These are phyloP conservation scores for Phainopepla nitens DNA, from an alignment of 2,113 vertebrate species.

Conservation along the genomic window DNA sequence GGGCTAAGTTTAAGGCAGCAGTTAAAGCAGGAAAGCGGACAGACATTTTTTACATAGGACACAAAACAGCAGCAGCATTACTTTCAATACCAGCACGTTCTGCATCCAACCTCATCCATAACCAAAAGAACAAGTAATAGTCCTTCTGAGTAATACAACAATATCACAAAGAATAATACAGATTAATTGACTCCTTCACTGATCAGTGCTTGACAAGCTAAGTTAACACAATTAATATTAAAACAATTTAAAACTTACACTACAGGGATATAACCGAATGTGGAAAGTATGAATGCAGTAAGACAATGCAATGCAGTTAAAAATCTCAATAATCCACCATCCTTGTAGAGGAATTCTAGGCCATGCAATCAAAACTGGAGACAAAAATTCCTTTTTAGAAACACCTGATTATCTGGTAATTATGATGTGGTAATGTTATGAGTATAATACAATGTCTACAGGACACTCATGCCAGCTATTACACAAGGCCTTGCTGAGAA, in stretches of 20 bases:
- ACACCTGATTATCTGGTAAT: slow-evolving; percentile 14
- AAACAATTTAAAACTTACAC: background rate
- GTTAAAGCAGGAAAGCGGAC: background rate
- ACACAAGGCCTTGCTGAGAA: slow-evolving; percentile 21
- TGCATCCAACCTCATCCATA: background rate
- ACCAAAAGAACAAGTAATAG: background rate
- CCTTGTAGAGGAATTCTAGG: background rate
- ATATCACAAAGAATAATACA: background rate
- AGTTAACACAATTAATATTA: background rate
- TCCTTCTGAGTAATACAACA: background rate
- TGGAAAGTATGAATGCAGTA: background rate
- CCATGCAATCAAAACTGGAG: background rate
- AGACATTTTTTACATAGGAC: background rate
- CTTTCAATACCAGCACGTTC: background rate
- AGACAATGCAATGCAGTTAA: background rate
- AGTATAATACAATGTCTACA: background rate
- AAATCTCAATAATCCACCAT: background rate
- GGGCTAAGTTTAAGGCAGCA: background rate
- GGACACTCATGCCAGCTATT: slow-evolving; percentile 14
- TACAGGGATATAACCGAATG: background rate
- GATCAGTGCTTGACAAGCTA: background rate
- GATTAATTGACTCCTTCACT: background rate
- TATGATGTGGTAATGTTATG: slow-evolving; percentile 7
- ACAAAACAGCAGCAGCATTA: background rate
- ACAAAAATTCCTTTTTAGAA: slow-evolving; percentile 28